Percentiles rank a stretch among this genome's conserved stretches.
Evolutionary conservation across 2,113 vertebrate genomes (phyloP).

Genomic region (Halichoerus grypus): DNA sequence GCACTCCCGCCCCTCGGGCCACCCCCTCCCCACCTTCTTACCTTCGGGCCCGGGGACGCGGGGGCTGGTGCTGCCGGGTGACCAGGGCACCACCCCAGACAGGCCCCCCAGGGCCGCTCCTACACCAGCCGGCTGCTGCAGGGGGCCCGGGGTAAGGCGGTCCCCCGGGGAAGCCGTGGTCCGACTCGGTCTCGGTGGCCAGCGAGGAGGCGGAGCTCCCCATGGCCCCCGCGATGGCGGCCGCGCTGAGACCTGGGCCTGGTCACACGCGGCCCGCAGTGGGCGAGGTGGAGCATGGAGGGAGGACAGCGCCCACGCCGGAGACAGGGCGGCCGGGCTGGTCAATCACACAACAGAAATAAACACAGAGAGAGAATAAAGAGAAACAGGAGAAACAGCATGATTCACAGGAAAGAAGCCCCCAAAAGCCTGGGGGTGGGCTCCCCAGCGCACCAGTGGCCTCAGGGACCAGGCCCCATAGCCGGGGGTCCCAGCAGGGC

Average conservation of each 20-base stretch:
- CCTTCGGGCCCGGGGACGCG: conserved; percentile 92
- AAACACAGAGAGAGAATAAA: conserved; percentile 68
- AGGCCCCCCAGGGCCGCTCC: conserved; percentile 93
- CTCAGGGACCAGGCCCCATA: neutral
- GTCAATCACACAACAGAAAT: conserved; percentile 70
- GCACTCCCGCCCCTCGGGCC: neutral
- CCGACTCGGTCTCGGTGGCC: conserved; percentile 95
- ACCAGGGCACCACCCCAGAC: conserved; percentile 94
- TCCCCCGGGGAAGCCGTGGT: conserved; percentile 94
- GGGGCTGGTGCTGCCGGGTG: conserved; percentile 92
- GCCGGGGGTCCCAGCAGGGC: neutral
- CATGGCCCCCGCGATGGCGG: conserved; percentile 89
- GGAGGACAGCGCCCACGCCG: conserved; percentile 82
- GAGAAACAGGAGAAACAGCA: conserved; percentile 85
- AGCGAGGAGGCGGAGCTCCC: conserved; percentile 98
- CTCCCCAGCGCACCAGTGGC: neutral
- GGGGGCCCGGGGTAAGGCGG: conserved; percentile 91
- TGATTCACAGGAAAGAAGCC: conserved; percentile 73
- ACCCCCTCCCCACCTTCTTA: conserved; percentile 86
- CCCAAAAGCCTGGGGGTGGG: conserved; percentile 35
- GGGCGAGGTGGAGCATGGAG: conserved; percentile 82
- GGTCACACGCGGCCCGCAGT: conserved; percentile 85
- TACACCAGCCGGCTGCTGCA: conserved; percentile 93
- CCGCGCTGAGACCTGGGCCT: conserved; percentile 82
- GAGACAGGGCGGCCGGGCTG: conserved; percentile 83